A percentile compares a stretch with the other conserved stretches of the same genome.
phyloP scores from a whole-genome alignment of 2,113 vertebrate species.

The Cyanocitta stelleri region DNA sequence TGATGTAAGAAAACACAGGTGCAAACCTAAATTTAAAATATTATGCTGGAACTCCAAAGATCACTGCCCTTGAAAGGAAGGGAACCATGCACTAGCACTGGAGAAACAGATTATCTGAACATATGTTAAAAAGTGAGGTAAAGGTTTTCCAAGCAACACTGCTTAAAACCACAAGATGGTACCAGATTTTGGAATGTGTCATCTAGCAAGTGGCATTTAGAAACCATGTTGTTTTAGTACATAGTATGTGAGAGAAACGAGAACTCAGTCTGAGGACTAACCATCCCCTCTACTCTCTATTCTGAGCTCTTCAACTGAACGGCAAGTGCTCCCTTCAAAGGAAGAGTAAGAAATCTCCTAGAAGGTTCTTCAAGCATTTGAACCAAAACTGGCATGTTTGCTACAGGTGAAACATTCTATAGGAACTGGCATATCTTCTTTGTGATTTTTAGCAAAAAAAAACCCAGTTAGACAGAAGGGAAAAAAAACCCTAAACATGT shows the following conservation, averaged over 20 bases:
- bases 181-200: not conserved
- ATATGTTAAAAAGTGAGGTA: not conserved
- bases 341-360: not conserved
- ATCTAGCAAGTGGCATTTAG: not conserved
- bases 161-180: not conserved
- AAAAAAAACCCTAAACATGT: fast-evolving
- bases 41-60: not conserved
- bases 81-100: not conserved
- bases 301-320: not conserved
- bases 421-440: not conserved
- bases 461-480: not conserved
- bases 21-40: not conserved
- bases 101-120: not conserved
- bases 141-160: not conserved
- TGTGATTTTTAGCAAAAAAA: not conserved
- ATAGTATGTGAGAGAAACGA: fast-evolving
- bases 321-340: not conserved
- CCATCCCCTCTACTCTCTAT: not conserved
- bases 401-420: not conserved
- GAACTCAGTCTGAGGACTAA: not conserved
- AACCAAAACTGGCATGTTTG: not conserved
- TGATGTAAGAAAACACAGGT: not conserved
- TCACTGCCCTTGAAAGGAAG: not conserved
- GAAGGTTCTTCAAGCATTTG: not conserved
- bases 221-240: not conserved